phyloP scores from a whole-genome alignment of 2,797 vertebrate species.

The Miichthys miiuy region DNA sequence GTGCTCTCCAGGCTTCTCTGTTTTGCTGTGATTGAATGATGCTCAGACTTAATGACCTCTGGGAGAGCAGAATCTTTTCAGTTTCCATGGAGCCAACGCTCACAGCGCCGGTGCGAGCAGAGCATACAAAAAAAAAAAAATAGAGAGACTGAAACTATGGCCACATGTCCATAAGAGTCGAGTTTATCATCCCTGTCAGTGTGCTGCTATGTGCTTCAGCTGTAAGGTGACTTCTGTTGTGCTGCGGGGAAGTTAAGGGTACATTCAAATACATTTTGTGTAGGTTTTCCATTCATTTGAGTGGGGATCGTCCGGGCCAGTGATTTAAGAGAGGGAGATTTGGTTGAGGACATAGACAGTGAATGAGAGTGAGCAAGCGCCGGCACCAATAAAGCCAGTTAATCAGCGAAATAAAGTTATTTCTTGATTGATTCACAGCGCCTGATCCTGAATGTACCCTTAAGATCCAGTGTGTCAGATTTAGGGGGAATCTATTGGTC shows the following conservation, averaged over 20 bases:
- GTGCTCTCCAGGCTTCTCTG: constrained; percentile 49
- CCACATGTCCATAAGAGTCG: constrained; percentile 22
- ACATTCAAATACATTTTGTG: no score
- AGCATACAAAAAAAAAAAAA: constrained; percentile 26
- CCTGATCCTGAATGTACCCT: no score
- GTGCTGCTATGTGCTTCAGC: constrained; percentile 3
- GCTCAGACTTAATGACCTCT: constrained; percentile 60
- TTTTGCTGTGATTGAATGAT: constrained; percentile 67
- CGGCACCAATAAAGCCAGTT: no score
- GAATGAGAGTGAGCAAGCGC: no score
- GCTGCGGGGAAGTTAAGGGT: not conserved
- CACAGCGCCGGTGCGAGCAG: constrained; percentile 10
- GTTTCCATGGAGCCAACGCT: constrained; percentile 54
- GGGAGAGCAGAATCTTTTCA: constrained; percentile 48
- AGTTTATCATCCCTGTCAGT: constrained; percentile 24
- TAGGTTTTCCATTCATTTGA: no score
- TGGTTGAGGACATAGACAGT: no score
- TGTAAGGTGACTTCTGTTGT: not conserved
- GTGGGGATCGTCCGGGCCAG: no score
- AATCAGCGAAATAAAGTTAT: no score
- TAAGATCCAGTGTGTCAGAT: no score
- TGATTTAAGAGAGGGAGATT: no score
- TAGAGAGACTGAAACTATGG: constrained; percentile 28
- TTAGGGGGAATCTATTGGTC: no score
- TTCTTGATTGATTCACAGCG: no score